A percentile compares a stretch with the other conserved stretches of the same genome.
phyloP scores from a whole-genome alignment of 2,113 vertebrate species.

The Sporophila hypoxantha region DNA sequence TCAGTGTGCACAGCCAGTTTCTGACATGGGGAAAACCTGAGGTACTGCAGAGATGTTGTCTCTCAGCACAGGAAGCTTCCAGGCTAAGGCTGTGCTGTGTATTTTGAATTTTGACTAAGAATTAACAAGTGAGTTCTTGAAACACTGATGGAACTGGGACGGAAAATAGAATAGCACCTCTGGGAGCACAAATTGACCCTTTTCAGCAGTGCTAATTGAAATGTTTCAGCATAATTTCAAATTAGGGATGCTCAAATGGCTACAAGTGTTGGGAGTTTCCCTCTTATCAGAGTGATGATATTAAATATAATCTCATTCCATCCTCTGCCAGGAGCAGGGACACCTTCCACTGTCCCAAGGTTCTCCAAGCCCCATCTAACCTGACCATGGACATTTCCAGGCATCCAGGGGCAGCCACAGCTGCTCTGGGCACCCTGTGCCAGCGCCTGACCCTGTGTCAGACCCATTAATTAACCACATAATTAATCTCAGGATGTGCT shows the following conservation, averaged over 20 bases:
- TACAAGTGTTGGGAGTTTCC: not conserved
- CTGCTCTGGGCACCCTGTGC: not conserved
- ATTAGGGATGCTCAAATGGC: not conserved
- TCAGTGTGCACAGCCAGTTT: not conserved
- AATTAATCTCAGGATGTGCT: not conserved
- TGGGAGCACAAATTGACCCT: not conserved
- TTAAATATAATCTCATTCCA: not conserved
- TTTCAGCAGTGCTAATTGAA: not conserved
- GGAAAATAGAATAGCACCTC: not conserved
- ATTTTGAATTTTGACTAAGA: not conserved
- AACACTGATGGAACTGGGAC: not conserved
- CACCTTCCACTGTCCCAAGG: accelerated
- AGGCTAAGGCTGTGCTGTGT: not conserved
- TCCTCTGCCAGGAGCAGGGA: not conserved
- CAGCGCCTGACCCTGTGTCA: not conserved
- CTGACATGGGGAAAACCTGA: accelerated
- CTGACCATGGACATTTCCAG: not conserved
- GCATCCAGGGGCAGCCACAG: not conserved
- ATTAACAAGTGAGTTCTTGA: not conserved
- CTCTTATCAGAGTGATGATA: not conserved
- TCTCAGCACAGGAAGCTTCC: not conserved
- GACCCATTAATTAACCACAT: not conserved
- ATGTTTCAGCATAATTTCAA: not conserved
- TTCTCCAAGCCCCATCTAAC: accelerated
- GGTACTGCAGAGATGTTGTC: not conserved